Evolutionary conservation across 2,797 vertebrate species (phyloP), one percentile per base, ranked within the genome.

Genomic region (Neosilurus hyrtlii): DNA sequence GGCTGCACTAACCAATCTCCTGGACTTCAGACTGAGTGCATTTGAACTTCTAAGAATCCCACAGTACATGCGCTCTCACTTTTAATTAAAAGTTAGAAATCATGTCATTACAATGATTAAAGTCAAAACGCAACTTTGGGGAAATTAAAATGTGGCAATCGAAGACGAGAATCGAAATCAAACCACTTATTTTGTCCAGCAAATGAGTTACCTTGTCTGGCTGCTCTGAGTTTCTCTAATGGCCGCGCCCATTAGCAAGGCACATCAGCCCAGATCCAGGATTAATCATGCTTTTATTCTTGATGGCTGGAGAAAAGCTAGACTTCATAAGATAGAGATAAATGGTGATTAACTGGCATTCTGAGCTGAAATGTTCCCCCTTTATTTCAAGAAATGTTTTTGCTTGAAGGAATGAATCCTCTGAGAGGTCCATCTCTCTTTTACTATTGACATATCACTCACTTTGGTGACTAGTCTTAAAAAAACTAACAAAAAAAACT

Each of bases 81-180:
- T 89, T 84, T 86, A 88, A 88, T 89, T 90, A 87, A 89, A 90
- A 90, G 88, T 90, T 90, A 78, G 76, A 84, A 86, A 90, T 88
- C 83, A 63, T 85, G 85, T 88, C 83, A 84, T 88, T 87, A 90
- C 65, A 76, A 86, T 89, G 86, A 89, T 90, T 86, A 89, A 90
- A 90, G 89, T 86, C 80, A 68, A 77, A 82, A 84, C 61, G 85
- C 73, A 86, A 87, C 82, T 89, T 83, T 79, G 61, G 79, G 86
- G 74, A 81, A 86, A 70, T 86, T 84, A 70, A 86, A 86, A 86
- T 74, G 86, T 84, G 81, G 84, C 80, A 87, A 79, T 84, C 80
- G 83, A 82, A 66, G 84, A 75, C 15, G 72, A 84, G 85, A 85
- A 85, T 89, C 61, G 82, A 86, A 87, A 89, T 88, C 85, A 88